These are phyloP conservation scores for Drosophila sproati DNA, from an alignment of 1,140 invertebrate genomes.

Conservation along the genomic window DNA sequence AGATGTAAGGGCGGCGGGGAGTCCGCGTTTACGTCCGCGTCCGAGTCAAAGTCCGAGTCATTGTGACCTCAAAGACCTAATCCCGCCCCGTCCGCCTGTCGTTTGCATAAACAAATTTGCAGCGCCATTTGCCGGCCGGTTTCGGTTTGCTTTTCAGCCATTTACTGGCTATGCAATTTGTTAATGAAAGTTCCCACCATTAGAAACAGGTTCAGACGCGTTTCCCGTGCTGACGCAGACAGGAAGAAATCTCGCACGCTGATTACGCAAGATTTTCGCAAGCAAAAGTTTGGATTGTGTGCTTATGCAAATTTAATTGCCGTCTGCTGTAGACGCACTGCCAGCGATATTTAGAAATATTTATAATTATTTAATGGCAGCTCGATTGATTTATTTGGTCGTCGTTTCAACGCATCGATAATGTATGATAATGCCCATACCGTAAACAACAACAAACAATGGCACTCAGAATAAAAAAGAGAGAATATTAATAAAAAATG, in stretches of 20 bases:
- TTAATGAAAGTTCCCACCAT: constrained; percentile 82
- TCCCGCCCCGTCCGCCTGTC: constrained; percentile 22
- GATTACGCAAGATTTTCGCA: constrained; percentile 58
- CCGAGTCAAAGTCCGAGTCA: constrained; percentile 5
- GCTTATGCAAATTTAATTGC: constrained; percentile 66
- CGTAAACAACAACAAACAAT: constrained; percentile 17
- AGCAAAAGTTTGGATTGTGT: constrained; percentile 50
- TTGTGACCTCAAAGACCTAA: constrained; percentile 8
- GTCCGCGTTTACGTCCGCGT: background rate
- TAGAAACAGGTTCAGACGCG: constrained; percentile 74
- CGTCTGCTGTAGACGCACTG: constrained; percentile 47
- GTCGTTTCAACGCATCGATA: constrained; percentile 37
- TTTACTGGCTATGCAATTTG: constrained; percentile 40
- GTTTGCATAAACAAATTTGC: constrained; percentile 81
- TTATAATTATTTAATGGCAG: constrained; percentile 33
- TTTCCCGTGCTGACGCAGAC: constrained; percentile 18
- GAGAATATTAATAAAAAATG: constrained; percentile 9
- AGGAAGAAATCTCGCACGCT: constrained; percentile 66
- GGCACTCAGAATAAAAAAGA: constrained; percentile 16
- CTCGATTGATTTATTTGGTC: constrained; percentile 33
- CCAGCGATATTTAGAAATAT: constrained; percentile 37
- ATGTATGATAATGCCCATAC: constrained; percentile 31
- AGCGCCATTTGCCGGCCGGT: constrained; percentile 78
- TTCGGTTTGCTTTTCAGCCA: constrained; percentile 49
- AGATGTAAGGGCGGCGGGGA: constrained; percentile 8